phyloP scores from a whole-genome alignment of 2,797 vertebrate species.

The Peromyscus melanophrys region DNA sequence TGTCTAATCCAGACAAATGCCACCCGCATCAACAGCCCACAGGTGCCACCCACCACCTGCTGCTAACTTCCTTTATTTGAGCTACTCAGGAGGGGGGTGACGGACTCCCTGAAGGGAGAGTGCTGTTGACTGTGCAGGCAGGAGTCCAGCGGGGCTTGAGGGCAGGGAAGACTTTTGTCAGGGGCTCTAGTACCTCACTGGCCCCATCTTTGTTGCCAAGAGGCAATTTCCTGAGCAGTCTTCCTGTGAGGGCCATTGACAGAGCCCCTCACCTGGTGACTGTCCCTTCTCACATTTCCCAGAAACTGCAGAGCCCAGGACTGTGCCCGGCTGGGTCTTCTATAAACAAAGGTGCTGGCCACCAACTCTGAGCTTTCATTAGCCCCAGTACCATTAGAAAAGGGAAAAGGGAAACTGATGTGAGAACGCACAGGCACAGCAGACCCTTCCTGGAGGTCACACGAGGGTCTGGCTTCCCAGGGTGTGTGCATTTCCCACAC shows the following conservation, averaged over 20 bases:
- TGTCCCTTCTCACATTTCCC: no score
- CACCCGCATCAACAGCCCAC: neutral
- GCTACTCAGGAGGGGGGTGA: neutral
- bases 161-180: neutral
- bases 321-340: neutral
- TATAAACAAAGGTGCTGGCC: neutral
- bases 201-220: neutral
- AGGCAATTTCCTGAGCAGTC: neutral
- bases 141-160: neutral
- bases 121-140: no score
- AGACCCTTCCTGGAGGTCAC: neutral
- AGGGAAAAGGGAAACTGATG: neutral
- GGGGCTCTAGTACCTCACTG: neutral
- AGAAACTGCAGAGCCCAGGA: neutral
- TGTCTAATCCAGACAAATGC: neutral
- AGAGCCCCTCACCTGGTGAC: neutral
- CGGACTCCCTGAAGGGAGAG: neutral
- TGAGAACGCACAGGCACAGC: neutral
- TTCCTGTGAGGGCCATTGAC: neutral
- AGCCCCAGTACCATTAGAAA: no score
- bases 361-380: neutral
- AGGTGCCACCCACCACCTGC: no score
- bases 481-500: neutral
- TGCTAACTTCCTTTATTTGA: neutral
- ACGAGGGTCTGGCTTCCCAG: neutral